phyloP scores from a whole-genome alignment of 2,113 vertebrate species.

The Ceuthmochares aereus region DNA sequence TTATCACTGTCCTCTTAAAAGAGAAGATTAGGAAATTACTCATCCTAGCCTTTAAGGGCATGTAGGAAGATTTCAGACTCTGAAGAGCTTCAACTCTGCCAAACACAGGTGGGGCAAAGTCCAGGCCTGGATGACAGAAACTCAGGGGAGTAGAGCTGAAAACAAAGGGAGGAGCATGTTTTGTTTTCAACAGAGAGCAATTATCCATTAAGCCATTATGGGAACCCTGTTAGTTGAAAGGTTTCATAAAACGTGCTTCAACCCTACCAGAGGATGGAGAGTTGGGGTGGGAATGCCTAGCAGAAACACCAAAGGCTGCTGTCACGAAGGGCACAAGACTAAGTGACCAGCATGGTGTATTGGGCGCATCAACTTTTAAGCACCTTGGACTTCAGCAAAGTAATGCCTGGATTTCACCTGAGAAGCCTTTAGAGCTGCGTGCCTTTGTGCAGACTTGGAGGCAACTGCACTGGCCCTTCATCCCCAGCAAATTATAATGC shows the following conservation, averaged over 20 bases:
- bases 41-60: neutral
- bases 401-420: neutral
- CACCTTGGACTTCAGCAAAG: neutral
- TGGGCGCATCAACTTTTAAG: neutral
- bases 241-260: neutral
- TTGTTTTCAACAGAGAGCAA: constrained; percentile 1
- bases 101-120: neutral
- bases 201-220: neutral
- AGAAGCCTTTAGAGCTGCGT: neutral
- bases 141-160: neutral
- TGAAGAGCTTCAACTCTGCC: neutral
- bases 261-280: neutral
- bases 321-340: neutral
- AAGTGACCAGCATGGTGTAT: neutral
- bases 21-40: neutral
- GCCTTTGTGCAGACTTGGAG: neutral
- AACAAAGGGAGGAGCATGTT: neutral
- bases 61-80: neutral
- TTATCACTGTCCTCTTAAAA: neutral
- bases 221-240: neutral
- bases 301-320: neutral
- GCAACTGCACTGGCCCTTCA: fast-evolving
- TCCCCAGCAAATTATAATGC: neutral
- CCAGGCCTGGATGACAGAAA: neutral
- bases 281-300: neutral